phyloP scores from a whole-genome alignment of 2,888 invertebrate species.

The Limenitis arthemis region DNA sequence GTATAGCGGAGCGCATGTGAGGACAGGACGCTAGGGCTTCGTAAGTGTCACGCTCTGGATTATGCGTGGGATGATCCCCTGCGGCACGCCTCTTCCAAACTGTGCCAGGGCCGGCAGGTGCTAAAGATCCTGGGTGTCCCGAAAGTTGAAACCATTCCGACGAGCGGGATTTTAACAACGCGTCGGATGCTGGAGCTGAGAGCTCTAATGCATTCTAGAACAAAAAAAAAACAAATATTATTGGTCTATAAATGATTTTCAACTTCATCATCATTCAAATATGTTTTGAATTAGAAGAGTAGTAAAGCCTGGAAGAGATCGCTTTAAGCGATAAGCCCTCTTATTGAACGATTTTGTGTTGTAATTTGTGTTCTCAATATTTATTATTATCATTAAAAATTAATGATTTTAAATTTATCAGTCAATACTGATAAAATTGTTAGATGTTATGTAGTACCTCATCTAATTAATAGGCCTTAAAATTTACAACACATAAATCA shows the following conservation, averaged over 20 bases:
- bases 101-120: constrained; percentile 93
- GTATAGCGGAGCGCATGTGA: constrained; percentile 80
- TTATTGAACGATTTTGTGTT: too few species aligned
- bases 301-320: too few species aligned
- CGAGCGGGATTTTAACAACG: constrained; percentile 80
- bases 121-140: constrained; percentile 93
- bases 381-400: too few species aligned
- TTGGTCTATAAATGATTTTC: too few species aligned
- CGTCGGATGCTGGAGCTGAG: constrained; percentile 91
- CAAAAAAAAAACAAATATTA: constrained; percentile 32
- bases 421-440: too few species aligned
- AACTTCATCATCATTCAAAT: too few species aligned
- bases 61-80: constrained; percentile 77
- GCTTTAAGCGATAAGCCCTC: too few species aligned
- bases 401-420: too few species aligned
- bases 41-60: constrained; percentile 85
- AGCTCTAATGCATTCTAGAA: constrained; percentile 92
- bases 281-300: too few species aligned
- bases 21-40: constrained; percentile 84
- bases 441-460: background rate
- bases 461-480: too few species aligned
- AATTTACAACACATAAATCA: too few species aligned
- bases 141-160: constrained; percentile 92
- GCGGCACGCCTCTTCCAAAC: constrained; percentile 92
- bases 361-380: too few species aligned